Percentiles rank a stretch among this genome's conserved stretches.
These are phyloP conservation scores for Thinocorus orbignyianus DNA, from an alignment of 2,113 vertebrate genomes.

Conservation along the genomic window DNA sequence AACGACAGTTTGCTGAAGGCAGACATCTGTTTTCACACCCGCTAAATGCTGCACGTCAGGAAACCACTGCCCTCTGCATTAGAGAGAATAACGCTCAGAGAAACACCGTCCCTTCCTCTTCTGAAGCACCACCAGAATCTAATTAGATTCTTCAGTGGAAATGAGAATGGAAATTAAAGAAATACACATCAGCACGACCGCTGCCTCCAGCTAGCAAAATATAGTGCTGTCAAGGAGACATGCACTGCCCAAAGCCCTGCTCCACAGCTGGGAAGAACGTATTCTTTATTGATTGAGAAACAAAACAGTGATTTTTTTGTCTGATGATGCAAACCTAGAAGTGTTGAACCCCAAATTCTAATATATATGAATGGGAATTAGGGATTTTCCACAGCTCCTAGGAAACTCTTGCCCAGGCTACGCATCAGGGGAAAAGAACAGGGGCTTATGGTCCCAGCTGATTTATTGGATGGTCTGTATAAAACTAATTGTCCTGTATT, in stretches of 20 bases:
- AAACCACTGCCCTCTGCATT: constrained; percentile 17
- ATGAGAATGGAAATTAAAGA: constrained; percentile 39
- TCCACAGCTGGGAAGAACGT: not conserved
- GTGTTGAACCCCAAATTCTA: not conserved
- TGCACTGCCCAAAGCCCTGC: not conserved
- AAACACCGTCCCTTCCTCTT: not conserved
- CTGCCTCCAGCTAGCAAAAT: not conserved
- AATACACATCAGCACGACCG: not conserved
- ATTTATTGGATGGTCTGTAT: not conserved
- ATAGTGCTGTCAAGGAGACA: not conserved
- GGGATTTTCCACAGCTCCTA: not conserved
- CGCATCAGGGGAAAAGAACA: not conserved
- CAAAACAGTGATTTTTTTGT: not conserved
- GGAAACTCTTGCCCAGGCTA: not conserved
- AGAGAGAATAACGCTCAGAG: not conserved
- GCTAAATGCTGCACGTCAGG: not conserved
- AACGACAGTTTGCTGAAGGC: not conserved
- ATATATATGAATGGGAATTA: not conserved
- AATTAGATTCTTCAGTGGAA: not conserved
- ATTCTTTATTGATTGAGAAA: not conserved
- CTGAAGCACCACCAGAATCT: not conserved
- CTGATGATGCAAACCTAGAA: not conserved
- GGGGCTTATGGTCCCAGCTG: not conserved
- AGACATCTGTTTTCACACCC: not conserved
- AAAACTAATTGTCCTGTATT: not conserved